Base-by-base conservation (phyloP, 1,140 invertebrate genomes). In the Ostrea denselamellosa region DNA sequence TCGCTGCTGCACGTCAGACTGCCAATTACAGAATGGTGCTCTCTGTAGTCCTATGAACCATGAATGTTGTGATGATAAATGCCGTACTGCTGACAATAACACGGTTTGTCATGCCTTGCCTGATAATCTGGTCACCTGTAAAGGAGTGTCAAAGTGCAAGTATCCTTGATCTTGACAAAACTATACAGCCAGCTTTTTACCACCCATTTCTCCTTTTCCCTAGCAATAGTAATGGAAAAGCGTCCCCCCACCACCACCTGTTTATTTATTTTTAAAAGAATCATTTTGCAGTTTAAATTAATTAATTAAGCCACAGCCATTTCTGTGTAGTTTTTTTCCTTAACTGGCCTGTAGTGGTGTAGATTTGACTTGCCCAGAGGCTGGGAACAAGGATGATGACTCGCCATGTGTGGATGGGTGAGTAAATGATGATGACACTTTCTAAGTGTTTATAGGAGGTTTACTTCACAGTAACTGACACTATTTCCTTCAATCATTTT, bases 41-140 rank as follows among this genome's bases (percentile, higher is more conserved):
- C 87, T 83, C 34, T 93, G 93, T 91, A 93, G 93, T 94, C 98
- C 99, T 94, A 98, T 98, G 93, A 99, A 99, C 94, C 98, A 98
- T 0, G 98, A 98, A 0, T 99, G 98, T 93, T 99, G 98, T 93
- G 96, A 25, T 77, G 56, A 85, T 54, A 97, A 97, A 90, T 99
- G 98, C 92, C 96, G 97, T 91, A 98, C 97, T 92, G 98, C 98
- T 96, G 96, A 96, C 86, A 95, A 87, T n/a, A 95, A 94, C 10
- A 93, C 97, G 8, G 97, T 98, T 92, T 99, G 98, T 93, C 86
- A 88, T 28, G 97, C 98, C 91, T 97, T 97, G 0, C 97, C 98
- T 92, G 97, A 97, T 91, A 97, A 85, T 85, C 52, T 54, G 44
- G 52, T 97, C 0, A 98, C 98, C 52, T 99, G 98, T 93, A 97